Evolutionary conservation across 2,888 invertebrate genomes (phyloP).

Genomic region (Chrysomela aeneicollis): DNA sequence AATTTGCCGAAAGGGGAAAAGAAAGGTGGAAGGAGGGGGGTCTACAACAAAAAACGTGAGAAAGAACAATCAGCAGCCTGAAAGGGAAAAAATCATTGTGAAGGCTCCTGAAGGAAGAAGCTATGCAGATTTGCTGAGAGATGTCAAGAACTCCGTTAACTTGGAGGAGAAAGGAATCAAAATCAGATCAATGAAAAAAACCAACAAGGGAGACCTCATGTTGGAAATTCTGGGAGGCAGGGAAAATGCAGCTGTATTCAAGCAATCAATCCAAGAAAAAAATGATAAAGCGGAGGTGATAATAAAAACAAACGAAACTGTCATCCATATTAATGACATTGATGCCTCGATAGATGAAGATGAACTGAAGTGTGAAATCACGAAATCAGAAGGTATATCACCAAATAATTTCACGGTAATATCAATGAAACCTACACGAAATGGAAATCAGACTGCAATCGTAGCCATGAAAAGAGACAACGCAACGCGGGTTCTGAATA

Average conservation of each 20-base stretch:
- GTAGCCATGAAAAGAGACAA: constrained; percentile 11
- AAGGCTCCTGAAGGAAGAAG: constrained; percentile 7
- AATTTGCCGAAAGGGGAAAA: not conserved
- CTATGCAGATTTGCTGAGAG: constrained; percentile 14
- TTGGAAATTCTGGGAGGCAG: constrained; percentile 11
- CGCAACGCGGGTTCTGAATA: not conserved
- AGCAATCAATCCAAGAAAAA: constrained; percentile 17
- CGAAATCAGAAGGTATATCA: not conserved
- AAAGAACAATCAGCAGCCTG: not conserved
- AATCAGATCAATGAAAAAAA: constrained; percentile 11
- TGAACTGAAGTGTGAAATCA: constrained; percentile 6
- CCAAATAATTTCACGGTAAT: not conserved
- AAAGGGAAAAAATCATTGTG: not conserved
- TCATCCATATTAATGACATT: constrained; percentile 6
- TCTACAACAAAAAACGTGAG: not conserved
- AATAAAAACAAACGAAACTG: constrained; percentile 8
- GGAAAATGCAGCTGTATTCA: constrained; percentile 11
- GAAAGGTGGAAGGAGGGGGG: not conserved
- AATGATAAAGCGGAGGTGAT: not conserved
- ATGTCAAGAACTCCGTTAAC: constrained; percentile 10
- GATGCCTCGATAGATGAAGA: constrained; percentile 10
- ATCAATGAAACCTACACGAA: constrained; percentile 12
- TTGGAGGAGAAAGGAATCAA: constrained; percentile 17
- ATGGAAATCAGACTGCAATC: constrained; percentile 14
- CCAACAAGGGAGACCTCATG: constrained; percentile 14